Base-by-base conservation (phyloP, 1,140 invertebrate genomes). In the Aphaenogaster rudis region DNA sequence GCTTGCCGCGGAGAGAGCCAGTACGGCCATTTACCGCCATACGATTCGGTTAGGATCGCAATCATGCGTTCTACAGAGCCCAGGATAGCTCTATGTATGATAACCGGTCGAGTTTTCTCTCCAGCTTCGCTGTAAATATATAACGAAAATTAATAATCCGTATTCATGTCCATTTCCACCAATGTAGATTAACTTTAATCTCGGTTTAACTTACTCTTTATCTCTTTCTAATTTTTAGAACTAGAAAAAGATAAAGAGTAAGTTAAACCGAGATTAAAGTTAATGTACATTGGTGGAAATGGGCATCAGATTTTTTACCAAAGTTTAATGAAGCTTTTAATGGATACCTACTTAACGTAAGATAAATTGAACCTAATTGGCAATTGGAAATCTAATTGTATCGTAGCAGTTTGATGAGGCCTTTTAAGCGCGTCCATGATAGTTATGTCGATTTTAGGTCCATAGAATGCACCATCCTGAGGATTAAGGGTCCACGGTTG, bases 371-470 rank as follows among this genome's bases (percentile, higher is more conserved):
- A 99, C 91, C 98, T 96, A 90, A 97, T 97, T 0, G 99, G 99
- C 78, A 99, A 96, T 93, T 99, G 99, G 96, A 99, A 99, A 96
- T 99, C 99, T 28, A 99, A 95, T 94, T 99, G 99, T 93, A 99
- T 99, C 8, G 99, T 99, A 57, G 99, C 99, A 94, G 99, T 99
- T 93, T 99, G 99, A 96, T 98, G 98, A 0, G 97, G 95, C 57
- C 99, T 96, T 89, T 97, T 97, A 63, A 99, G 95, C 0, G 99
- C 99, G 96, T 99, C 99, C 94, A 96, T 97, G 88, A 99, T 98
- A 0, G 98, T 99, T 93, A 99, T 99, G 95, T 99, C 99, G 93
- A 99, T 99, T 96, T 99, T 99, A 7, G 99, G 99, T 0, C 99
- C 99, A 96, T 99, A 99, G 96, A 99, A 99, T 1, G 99, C 99